These are phyloP conservation scores for Synodontis membranacea DNA, from an alignment of 2,113 vertebrate species.

Conservation along the genomic window DNA sequence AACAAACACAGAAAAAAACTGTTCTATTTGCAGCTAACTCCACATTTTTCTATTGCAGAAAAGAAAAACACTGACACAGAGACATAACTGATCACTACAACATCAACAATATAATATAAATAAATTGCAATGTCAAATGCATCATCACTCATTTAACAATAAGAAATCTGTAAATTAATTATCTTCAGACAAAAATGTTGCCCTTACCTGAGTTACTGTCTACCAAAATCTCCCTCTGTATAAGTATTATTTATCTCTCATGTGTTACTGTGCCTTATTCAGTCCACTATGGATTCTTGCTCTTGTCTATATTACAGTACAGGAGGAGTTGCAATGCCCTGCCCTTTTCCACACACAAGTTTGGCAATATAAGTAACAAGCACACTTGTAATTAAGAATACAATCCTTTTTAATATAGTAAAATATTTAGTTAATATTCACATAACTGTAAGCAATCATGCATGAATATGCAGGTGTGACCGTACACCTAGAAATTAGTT, in stretches of 20 bases:
- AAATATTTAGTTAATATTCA: slow-evolving; percentile 1
- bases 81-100: background rate
- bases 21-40: background rate
- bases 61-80: background rate
- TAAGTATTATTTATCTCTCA: background rate
- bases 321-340: slow-evolving; percentile 31
- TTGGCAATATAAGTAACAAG: background rate
- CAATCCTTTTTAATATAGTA: background rate
- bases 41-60: background rate
- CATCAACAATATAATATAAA: background rate
- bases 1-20: background rate
- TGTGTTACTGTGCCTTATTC: slow-evolving; percentile 5
- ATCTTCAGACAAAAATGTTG: background rate
- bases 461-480: background rate
- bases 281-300: background rate
- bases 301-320: slow-evolving; percentile 18
- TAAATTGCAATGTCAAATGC: background rate
- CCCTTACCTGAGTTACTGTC: slow-evolving; percentile 29
- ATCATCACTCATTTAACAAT: background rate
- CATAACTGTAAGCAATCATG: background rate
- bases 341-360: slow-evolving; percentile 28
- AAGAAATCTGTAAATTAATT: background rate
- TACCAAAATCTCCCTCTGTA: background rate
- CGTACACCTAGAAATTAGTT: background rate
- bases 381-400: background rate